Evolutionary conservation across 2,113 vertebrate genomes (phyloP).

Genomic region (Crotalus tigris): DNA sequence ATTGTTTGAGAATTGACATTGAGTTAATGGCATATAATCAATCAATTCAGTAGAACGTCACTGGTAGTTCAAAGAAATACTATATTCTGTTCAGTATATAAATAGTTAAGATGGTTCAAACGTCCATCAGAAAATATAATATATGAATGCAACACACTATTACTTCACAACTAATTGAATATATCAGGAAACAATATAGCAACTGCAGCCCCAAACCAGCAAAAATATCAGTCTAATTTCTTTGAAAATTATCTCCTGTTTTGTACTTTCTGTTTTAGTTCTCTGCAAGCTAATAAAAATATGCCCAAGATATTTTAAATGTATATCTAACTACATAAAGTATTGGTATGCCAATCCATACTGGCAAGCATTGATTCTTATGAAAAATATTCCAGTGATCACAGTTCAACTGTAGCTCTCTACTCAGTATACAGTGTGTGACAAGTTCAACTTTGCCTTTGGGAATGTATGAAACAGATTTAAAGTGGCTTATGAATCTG

Average conservation of each 20-base stretch:
- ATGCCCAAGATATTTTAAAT: not conserved
- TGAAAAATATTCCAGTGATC: not conserved
- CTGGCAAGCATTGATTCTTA: not conserved
- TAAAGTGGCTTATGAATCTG: not conserved
- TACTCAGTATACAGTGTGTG: not conserved
- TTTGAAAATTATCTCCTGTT: not conserved
- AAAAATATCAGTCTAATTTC: not conserved
- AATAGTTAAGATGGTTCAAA: not conserved
- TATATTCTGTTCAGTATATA: not conserved
- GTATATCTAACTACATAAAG: not conserved
- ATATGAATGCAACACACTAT: not conserved
- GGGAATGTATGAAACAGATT: not conserved
- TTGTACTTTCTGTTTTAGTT: not conserved
- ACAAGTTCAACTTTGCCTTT: not conserved
- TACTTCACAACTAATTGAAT: not conserved
- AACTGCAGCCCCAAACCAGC: not conserved
- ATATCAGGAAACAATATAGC: not conserved
- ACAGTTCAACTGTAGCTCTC: not conserved
- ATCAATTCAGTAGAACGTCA: not conserved
- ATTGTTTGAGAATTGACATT: not conserved
- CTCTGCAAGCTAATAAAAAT: not conserved
- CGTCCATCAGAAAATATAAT: not conserved
- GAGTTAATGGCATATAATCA: not conserved
- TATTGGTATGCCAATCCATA: not conserved
- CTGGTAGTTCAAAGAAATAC: not conserved